Conservation (phyloP, 30 jellyfish, hydroid and myxozoan species). For the Aurelia aurita region DNA sequence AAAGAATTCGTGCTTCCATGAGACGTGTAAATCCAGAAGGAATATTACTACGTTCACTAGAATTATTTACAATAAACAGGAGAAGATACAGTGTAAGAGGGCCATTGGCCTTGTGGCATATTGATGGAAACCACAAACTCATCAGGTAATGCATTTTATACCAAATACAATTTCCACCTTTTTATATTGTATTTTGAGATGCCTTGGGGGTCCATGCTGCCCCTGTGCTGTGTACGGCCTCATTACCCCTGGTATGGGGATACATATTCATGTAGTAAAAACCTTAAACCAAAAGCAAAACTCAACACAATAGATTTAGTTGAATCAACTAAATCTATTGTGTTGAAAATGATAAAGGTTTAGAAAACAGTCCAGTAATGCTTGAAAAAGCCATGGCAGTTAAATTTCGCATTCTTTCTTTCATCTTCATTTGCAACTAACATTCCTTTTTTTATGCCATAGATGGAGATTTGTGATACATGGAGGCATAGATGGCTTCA, state of each 20-base stretch:
- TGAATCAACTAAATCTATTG: too few relatives aligned
- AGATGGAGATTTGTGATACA: constrained; percentile 38
- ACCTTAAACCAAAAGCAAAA: too few relatives aligned
- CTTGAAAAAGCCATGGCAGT: too few relatives aligned
- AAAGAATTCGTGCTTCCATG: constrained; percentile 12
- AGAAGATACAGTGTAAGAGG: constrained; percentile 63
- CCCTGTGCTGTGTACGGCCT: too few relatives aligned
- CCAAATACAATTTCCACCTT: too few relatives aligned
- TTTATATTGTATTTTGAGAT: too few relatives aligned
- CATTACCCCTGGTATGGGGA: constrained; percentile 72
- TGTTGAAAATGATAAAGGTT: not conserved
- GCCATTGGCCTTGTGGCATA: constrained; percentile 52
- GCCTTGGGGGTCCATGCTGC: too few relatives aligned
- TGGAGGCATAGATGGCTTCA: constrained; percentile 67
- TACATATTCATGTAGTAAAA: constrained; percentile 28
- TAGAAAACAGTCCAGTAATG: not conserved
- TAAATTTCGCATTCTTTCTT: too few relatives aligned
- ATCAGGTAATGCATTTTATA: too few relatives aligned
- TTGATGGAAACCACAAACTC: too few relatives aligned
- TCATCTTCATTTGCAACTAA: too few relatives aligned
- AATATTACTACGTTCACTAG: constrained; percentile 2
- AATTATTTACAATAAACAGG: constrained; percentile 5
- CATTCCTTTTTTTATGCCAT: not conserved
- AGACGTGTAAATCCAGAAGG: constrained; percentile 46
- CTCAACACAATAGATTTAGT: too few relatives aligned